phyloP scores from a whole-genome alignment of 2,888 invertebrate species.

The Thereva unica region DNA sequence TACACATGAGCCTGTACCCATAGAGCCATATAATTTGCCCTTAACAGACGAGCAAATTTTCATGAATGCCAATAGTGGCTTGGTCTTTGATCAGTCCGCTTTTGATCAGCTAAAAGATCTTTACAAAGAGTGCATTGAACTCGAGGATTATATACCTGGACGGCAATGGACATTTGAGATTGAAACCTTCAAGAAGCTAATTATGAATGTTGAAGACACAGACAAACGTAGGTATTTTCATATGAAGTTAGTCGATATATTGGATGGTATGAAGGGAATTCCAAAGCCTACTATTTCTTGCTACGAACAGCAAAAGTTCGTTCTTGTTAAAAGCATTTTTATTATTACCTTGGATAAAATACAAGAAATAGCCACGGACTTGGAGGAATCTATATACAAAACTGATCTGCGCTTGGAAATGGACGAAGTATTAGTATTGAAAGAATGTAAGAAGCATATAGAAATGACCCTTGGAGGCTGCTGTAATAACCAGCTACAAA shows the following conservation, averaged over 20 bases:
- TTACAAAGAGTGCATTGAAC: constrained; percentile 8
- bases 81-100: constrained; percentile 19
- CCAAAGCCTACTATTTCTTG: not conserved
- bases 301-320: constrained; percentile 36
- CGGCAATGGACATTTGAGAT: constrained; percentile 35
- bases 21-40: constrained; percentile 14
- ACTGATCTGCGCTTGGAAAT: constrained; percentile 32
- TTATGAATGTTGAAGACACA: constrained; percentile 25
- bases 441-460: constrained; percentile 3
- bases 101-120: constrained; percentile 32
- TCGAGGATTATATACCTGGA: constrained; percentile 8
- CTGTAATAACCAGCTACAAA: not conserved
- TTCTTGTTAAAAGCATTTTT: constrained; percentile 34
- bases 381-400: constrained; percentile 1
- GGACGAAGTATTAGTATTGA: constrained; percentile 34
- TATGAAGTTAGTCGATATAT: constrained; percentile 9
- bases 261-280: constrained; percentile 16
- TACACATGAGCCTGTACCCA: constrained; percentile 1
- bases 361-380: constrained; percentile 2
- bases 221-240: constrained; percentile 21
- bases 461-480: not conserved
- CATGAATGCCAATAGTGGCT: constrained; percentile 21
- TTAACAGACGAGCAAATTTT: constrained; percentile 34
- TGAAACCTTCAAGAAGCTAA: constrained; percentile 22
- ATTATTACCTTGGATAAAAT: constrained; percentile 27